A percentile compares a stretch with the other conserved stretches of the same genome.
Conservation (phyloP, 1,140 invertebrate species). For the Eumaeus atala region DNA sequence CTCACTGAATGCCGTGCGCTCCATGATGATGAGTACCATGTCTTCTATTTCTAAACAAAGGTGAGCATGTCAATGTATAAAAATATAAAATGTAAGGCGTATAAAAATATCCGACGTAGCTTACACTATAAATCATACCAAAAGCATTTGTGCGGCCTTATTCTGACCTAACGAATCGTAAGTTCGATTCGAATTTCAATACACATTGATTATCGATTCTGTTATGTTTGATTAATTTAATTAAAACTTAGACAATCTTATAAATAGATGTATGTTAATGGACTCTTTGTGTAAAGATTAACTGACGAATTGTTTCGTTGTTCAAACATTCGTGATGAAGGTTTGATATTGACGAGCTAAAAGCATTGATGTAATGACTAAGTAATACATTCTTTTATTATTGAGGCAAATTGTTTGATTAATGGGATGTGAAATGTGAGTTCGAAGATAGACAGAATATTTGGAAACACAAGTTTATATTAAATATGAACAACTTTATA, state of each 20-base stretch:
- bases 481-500: no score
- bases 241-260: slow-evolving; percentile 33
- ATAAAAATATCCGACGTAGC: slow-evolving; percentile 35
- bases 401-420: slow-evolving; percentile 11
- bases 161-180: slow-evolving; percentile 33
- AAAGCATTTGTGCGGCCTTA: slow-evolving; percentile 22
- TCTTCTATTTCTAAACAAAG: slow-evolving; percentile 22
- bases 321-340: no score
- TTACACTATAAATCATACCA: no score
- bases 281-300: slow-evolving; percentile 11
- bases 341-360: not conserved
- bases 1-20: no score
- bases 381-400: slow-evolving; percentile 8
- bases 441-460: no score
- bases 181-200: slow-evolving; percentile 37
- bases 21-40: no score
- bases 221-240: slow-evolving; percentile 39
- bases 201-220: slow-evolving; percentile 32
- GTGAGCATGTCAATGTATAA: slow-evolving; percentile 31
- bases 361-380: slow-evolving; percentile 15
- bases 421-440: slow-evolving; percentile 6
- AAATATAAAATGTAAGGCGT: slow-evolving; percentile 16
- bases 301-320: no score
- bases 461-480: no score
- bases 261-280: slow-evolving; percentile 23